Percentiles rank a stretch among this genome's conserved stretches.
These are phyloP conservation scores for Pachypanchax playfairii DNA, from an alignment of 2,113 vertebrate genomes.

Conservation along the genomic window DNA sequence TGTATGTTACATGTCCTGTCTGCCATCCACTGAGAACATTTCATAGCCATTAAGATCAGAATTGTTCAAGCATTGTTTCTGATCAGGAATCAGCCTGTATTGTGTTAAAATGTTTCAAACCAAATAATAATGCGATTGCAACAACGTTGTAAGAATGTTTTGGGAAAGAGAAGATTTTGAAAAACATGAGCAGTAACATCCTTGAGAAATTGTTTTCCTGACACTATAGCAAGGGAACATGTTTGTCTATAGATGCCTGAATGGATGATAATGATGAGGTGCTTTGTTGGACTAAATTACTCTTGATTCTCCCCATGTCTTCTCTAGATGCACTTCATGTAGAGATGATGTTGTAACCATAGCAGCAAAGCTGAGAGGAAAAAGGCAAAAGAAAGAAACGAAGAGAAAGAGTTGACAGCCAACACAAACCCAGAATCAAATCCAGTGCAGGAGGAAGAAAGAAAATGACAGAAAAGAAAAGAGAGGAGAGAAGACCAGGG, in stretches of 20 bases:
- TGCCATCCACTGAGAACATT: too few relatives aligned
- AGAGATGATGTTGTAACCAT: constrained; percentile 81
- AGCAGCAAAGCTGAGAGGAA: constrained; percentile 76
- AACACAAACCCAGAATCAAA: constrained; percentile 79
- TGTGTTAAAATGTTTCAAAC: constrained; percentile 21
- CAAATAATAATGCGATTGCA: constrained; percentile 2
- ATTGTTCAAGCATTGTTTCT: not conserved
- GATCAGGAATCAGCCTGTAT: constrained; percentile 17
- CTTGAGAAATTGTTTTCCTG: constrained; percentile 38
- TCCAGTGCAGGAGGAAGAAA: constrained; percentile 63
- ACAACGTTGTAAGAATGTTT: not conserved
- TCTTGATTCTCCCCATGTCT: constrained; percentile 44
- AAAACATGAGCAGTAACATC: constrained; percentile 30
- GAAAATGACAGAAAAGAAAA: constrained; percentile 43
- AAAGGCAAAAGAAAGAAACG: constrained; percentile 50
- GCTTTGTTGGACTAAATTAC: constrained; percentile 68
- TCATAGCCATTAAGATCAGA: not conserved
- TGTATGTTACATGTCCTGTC: not conserved
- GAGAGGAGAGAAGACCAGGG: constrained; percentile 50
- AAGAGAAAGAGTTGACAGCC: constrained; percentile 54
- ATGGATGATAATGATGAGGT: constrained; percentile 46
- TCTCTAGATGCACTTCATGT: constrained; percentile 95
- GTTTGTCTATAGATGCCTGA: constrained; percentile 56
- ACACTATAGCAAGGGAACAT: constrained; percentile 44
- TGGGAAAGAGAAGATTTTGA: constrained; percentile 37